These are phyloP conservation scores for Aphelenchoides fujianensis DNA, from an alignment of 1,140 invertebrate species.

Conservation along the genomic window DNA sequence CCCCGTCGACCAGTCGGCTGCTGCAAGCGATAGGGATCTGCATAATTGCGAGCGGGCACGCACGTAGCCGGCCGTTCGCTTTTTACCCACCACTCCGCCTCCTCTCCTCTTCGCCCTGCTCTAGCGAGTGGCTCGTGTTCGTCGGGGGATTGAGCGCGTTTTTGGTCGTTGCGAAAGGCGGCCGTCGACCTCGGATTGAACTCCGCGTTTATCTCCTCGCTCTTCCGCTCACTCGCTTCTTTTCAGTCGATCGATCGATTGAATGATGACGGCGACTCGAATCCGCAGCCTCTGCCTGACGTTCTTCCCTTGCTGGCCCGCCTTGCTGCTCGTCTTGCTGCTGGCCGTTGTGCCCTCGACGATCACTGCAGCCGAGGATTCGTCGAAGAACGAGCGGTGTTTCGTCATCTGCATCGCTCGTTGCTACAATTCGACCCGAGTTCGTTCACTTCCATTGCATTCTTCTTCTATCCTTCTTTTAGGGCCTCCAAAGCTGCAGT, in stretches of 20 bases:
- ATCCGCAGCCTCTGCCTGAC: background rate
- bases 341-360: background rate
- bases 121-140: background rate
- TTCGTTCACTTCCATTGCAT: background rate
- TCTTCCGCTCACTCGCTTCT: background rate
- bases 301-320: constrained; percentile 1
- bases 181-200: background rate
- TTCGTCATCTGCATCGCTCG: constrained; percentile 12
- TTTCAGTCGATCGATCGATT: background rate
- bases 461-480: background rate
- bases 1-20: background rate
- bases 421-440: constrained; percentile 12
- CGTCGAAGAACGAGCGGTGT: constrained; percentile 12
- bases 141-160: background rate
- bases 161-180: background rate
- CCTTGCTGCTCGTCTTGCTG: background rate
- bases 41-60: too few species aligned
- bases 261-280: constrained; percentile 1
- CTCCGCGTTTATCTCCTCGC: background rate
- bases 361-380: background rate
- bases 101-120: background rate
- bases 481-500: constrained; percentile 13
- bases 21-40: background rate
- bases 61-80: background rate
- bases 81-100: background rate